These are phyloP conservation scores for Apteryx owenii DNA, from an alignment of 2,113 vertebrate species.

Conservation along the genomic window DNA sequence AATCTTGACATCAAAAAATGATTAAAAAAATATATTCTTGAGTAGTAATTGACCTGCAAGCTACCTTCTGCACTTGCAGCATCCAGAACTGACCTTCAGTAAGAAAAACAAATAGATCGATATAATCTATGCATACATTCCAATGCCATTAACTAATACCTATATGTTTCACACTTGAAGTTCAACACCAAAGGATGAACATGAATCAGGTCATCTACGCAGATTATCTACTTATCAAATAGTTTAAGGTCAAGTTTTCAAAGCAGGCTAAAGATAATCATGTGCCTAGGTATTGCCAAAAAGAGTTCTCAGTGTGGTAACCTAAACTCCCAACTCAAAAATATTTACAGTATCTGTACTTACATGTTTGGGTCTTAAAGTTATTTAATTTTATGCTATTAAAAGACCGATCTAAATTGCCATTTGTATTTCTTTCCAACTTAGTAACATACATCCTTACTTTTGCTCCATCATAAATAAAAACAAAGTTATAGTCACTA, in stretches of 20 bases:
- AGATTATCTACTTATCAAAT: background rate
- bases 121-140: background rate
- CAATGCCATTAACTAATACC: background rate
- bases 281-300: background rate
- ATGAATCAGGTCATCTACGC: background rate
- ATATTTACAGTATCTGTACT: background rate
- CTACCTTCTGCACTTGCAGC: background rate
- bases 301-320: background rate
- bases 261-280: background rate
- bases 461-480: background rate
- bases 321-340: background rate
- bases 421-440: background rate
- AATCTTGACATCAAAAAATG: background rate
- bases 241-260: background rate
- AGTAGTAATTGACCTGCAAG: background rate
- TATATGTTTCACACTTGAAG: background rate
- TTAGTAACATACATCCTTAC: fast-evolving
- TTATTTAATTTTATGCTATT: background rate
- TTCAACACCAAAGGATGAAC: background rate
- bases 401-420: background rate
- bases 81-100: background rate
- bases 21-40: too few species aligned
- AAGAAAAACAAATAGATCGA: background rate
- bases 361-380: background rate
- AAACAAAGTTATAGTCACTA: background rate